These are phyloP conservation scores for Lamellibrachia luymesi DNA, from an alignment of 1,140 invertebrate genomes.

Conservation along the genomic window DNA sequence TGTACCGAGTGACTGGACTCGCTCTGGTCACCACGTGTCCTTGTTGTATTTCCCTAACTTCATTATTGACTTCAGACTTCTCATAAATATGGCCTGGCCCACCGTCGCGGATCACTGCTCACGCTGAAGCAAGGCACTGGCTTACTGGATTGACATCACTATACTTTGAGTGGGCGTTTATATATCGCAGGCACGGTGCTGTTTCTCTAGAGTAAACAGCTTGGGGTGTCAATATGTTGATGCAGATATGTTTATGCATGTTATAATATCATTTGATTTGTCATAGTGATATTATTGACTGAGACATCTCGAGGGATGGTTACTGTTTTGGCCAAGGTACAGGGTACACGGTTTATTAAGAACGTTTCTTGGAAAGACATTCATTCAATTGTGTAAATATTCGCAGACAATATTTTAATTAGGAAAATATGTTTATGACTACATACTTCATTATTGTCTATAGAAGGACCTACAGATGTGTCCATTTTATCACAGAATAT, in stretches of 20 bases:
- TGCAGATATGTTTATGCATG: not conserved
- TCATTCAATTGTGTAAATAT: not conserved
- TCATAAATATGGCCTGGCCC: not conserved
- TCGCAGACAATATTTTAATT: too few species aligned
- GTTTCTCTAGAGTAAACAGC: not conserved
- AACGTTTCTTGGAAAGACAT: not conserved
- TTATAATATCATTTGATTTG: not conserved
- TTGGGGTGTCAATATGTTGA: not conserved
- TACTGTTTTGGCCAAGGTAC: not conserved
- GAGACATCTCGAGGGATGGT: not conserved
- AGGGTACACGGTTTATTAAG: not conserved
- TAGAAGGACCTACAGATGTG: too few species aligned
- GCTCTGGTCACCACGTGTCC: too few species aligned
- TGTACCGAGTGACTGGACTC: not conserved
- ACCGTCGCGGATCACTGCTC: not conserved
- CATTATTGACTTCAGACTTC: not conserved
- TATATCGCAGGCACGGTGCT: not conserved
- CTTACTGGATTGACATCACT: not conserved
- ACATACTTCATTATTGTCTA: too few species aligned
- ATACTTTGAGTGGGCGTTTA: not conserved
- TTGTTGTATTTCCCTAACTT: not conserved
- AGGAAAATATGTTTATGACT: too few species aligned
- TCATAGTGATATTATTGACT: not conserved
- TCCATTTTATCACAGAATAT: too few species aligned
- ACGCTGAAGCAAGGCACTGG: not conserved